phyloP scores from a whole-genome alignment of 2,888 invertebrate species.

The Anorthoa munda region DNA sequence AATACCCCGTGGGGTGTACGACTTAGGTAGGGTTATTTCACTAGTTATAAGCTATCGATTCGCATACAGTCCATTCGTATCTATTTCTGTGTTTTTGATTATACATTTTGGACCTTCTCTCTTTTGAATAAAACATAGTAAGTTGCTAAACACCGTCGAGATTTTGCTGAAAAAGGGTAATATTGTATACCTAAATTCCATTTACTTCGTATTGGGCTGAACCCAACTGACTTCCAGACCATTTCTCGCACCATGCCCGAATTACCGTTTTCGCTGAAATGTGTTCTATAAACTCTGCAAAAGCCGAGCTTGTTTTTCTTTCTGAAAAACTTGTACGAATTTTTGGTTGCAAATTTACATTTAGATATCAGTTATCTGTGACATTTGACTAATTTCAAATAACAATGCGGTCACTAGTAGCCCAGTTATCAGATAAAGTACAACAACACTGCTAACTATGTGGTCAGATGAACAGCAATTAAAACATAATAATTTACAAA shows the following conservation, averaged over 20 bases:
- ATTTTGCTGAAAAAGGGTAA: too few species aligned
- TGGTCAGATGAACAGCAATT: background rate
- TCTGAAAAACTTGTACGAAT: background rate
- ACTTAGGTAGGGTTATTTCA: too few species aligned
- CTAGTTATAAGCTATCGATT: too few species aligned
- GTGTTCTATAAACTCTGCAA: constrained; percentile 2
- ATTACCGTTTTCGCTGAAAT: constrained; percentile 4
- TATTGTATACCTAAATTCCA: constrained; percentile 4
- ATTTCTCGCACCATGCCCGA: constrained; percentile 29
- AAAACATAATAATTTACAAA: too few species aligned
- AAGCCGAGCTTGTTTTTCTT: background rate
- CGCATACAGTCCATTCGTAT: too few species aligned
- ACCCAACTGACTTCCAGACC: constrained; percentile 19
- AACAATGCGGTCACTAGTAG: background rate
- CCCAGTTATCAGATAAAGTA: background rate
- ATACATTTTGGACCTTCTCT: too few species aligned
- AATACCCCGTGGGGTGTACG: too few species aligned
- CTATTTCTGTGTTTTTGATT: too few species aligned
- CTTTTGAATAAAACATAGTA: too few species aligned
- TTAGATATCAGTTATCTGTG: background rate
- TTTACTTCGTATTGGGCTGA: constrained; percentile 33
- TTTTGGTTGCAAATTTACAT: background rate
- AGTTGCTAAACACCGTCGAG: too few species aligned
- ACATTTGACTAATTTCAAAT: background rate
- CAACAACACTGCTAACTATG: background rate